Conservation (phyloP, 2,797 vertebrate genomes). For the Bradypus variegatus region DNA sequence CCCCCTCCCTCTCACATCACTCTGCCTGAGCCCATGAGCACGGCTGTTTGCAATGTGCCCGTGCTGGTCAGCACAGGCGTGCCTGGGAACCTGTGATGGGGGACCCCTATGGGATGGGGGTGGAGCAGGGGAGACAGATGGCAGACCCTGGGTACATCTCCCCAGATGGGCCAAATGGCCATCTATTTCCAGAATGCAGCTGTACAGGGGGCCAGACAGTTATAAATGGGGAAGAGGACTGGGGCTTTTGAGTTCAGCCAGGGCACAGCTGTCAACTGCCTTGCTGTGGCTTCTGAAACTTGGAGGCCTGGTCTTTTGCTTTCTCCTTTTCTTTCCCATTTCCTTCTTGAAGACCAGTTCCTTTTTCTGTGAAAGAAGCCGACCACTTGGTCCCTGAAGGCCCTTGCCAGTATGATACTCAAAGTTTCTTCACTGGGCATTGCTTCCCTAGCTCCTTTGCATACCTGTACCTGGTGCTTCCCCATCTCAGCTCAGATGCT, state of each 20-base stretch:
- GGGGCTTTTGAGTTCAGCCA: neutral
- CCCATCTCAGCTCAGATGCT: neutral
- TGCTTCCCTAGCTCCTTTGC: neutral
- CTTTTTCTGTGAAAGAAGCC: neutral
- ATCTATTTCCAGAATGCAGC: constrained; percentile 25
- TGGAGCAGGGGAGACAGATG: neutral
- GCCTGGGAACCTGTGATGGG: neutral
- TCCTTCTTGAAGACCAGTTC: constrained; percentile 25
- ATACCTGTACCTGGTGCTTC: neutral
- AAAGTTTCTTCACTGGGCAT: neutral
- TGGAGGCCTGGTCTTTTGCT: too few species aligned
- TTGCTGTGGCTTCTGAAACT: neutral
- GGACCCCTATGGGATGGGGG: neutral
- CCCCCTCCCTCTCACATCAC: neutral
- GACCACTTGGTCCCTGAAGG: neutral
- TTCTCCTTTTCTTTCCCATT: constrained; percentile 35
- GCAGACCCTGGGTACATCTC: neutral
- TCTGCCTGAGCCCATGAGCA: neutral
- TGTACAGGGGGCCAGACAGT: neutral
- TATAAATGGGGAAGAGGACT: neutral
- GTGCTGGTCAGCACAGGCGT: neutral
- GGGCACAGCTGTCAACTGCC: neutral
- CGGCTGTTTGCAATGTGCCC: neutral
- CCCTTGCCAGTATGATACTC: neutral
- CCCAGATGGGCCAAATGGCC: neutral